phyloP scores from a whole-genome alignment of 1,140 invertebrate species.

The Drosophila parabipectinata region DNA sequence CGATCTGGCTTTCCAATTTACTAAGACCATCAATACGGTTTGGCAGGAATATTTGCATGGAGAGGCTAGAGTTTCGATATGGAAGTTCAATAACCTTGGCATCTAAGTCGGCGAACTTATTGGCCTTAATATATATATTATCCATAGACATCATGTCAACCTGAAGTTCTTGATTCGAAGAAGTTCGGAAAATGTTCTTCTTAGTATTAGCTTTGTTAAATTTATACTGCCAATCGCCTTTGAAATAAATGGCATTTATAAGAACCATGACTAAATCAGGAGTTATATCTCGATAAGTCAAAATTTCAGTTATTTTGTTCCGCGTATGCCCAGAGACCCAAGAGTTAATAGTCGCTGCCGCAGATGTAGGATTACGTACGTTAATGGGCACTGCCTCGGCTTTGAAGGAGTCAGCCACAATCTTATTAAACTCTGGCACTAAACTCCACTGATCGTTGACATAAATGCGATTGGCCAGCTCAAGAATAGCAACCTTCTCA shows the following conservation, averaged over 20 bases:
- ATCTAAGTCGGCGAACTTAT: slow-evolving; percentile 46
- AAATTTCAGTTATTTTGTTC: slow-evolving; percentile 72
- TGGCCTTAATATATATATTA: slow-evolving; percentile 45
- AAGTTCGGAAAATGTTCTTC: slow-evolving; percentile 46
- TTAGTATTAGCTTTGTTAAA: slow-evolving; percentile 26
- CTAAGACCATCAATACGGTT: too few species aligned
- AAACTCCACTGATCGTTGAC: slow-evolving; percentile 48
- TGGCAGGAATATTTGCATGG: too few species aligned
- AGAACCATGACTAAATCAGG: slow-evolving; percentile 83
- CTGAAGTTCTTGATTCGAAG: slow-evolving; percentile 39
- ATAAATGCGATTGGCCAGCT: slow-evolving; percentile 70
- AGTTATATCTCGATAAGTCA: slow-evolving; percentile 45
- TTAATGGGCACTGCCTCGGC: slow-evolving; percentile 82
- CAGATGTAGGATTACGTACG: slow-evolving; percentile 72
- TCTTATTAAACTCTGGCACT: slow-evolving; percentile 37
- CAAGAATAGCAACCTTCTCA: slow-evolving; percentile 42
- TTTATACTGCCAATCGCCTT: slow-evolving; percentile 57
- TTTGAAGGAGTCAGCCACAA: slow-evolving; percentile 48
- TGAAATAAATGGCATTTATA: slow-evolving; percentile 88
- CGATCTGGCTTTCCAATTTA: slow-evolving; percentile 83
- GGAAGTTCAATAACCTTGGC: slow-evolving; percentile 55
- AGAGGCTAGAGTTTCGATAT: too few species aligned
- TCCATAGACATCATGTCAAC: slow-evolving; percentile 85
- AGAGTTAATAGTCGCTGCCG: slow-evolving; percentile 85
- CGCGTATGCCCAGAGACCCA: slow-evolving; percentile 86